Evolutionary conservation across 2,888 invertebrate species (phyloP).

Genomic region (Lithophane socia): DNA sequence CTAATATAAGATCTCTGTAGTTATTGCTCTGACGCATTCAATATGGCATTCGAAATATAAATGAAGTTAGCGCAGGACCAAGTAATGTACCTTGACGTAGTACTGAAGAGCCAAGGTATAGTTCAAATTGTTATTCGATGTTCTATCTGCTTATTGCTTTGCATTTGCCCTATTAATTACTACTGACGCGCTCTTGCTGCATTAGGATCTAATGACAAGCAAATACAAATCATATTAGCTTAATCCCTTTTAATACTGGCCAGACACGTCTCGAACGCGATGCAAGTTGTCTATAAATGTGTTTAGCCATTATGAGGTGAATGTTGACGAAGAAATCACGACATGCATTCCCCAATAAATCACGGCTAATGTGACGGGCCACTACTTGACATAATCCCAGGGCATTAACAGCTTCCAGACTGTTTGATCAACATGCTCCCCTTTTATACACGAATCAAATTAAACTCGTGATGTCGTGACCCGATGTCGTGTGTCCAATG

Average conservation of each 20-base stretch:
- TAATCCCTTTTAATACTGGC: slow-evolving; percentile 3
- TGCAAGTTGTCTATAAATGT: neutral
- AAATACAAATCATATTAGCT: neutral
- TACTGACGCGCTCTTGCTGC: neutral
- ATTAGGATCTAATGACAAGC: neutral
- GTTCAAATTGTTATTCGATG: neutral
- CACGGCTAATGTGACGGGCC: slow-evolving; percentile 23
- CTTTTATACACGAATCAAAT: slow-evolving; percentile 27
- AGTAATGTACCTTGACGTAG: neutral
- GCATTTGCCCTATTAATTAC: neutral
- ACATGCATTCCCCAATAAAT: slow-evolving; percentile 39
- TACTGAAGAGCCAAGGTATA: slow-evolving; percentile 9
- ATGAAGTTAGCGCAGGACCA: slow-evolving; percentile 11
- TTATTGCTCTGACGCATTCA: slow-evolving; percentile 6
- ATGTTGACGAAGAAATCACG: slow-evolving; percentile 26
- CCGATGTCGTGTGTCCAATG: slow-evolving; percentile 25
- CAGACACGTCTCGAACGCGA: slow-evolving; percentile 1
- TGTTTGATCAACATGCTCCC: slow-evolving; percentile 28
- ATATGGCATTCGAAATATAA: slow-evolving; percentile 4
- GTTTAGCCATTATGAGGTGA: slow-evolving; percentile 19
- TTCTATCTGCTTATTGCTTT: slow-evolving; percentile 4
- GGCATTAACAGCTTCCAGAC: slow-evolving; percentile 34
- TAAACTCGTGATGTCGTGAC: slow-evolving; percentile 39
- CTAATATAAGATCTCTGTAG: neutral
- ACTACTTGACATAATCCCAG: slow-evolving; percentile 37